A percentile compares a stretch with the other conserved stretches of the same genome.
Evolutionary conservation across 53 echinoderm and acorn worm genomes (phyloP).

Genomic region (Stichopus horrens): DNA sequence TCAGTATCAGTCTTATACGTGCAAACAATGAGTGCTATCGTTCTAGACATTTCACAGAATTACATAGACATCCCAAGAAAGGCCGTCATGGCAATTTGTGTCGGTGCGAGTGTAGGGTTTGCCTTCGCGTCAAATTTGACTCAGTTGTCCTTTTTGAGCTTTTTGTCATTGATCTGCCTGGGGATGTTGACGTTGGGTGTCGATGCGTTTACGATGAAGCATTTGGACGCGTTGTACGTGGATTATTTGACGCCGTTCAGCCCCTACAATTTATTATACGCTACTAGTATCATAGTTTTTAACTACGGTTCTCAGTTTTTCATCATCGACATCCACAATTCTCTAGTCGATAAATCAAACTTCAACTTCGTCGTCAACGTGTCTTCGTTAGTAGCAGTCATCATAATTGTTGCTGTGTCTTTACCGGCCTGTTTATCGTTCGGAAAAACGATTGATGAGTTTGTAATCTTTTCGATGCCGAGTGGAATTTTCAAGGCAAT

Average conservation of each 20-base stretch:
- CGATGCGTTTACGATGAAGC: not conserved
- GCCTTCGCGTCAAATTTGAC: slow-evolving; percentile 6
- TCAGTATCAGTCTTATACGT: not conserved
- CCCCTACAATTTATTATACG: not conserved
- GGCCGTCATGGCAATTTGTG: not conserved
- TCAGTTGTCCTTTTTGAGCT: not conserved
- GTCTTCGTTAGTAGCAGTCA: not conserved
- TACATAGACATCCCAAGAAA: not conserved
- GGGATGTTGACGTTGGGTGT: not conserved
- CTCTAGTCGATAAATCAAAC: not conserved
- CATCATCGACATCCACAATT: slow-evolving; percentile 1
- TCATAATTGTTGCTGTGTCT: not conserved
- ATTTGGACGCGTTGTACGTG: not conserved
- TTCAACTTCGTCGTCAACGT: not conserved
- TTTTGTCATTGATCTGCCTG: not conserved
- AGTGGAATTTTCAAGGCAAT: not conserved
- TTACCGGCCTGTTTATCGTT: not conserved
- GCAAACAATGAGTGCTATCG: slow-evolving; percentile 3
- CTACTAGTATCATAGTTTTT: slow-evolving; percentile 4
- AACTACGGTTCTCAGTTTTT: slow-evolving; percentile 4
- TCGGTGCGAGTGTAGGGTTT: not conserved
- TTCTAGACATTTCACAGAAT: not conserved
- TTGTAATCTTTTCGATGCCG: not conserved
- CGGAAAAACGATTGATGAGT: not conserved
- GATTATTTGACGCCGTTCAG: not conserved